Evolutionary conservation across 2,888 invertebrate genomes (phyloP), one percentile per base, ranked within the genome.

Genomic region (Sarcophaga caerulescens): DNA sequence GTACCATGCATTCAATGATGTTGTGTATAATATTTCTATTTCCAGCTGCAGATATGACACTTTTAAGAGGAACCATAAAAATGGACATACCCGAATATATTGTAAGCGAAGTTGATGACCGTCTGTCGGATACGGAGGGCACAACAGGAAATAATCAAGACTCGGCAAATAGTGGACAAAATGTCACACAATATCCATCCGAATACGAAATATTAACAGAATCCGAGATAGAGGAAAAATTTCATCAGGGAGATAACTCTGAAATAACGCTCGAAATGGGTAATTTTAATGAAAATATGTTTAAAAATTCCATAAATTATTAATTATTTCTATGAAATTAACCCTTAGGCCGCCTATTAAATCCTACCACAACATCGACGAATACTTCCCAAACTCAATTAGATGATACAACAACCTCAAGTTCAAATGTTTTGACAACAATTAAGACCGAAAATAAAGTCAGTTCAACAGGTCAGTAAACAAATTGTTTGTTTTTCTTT

Each of bases 71-170:
- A 85, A 93, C 93, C 82, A 92, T 94, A 21, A 94, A 94, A 90
- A 91, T 94, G 90, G 94, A 94, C 89, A 94, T 94, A 92, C 94
- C 94, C 23, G 94, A 94, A 88, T 94, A 94, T 88, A 92, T 94
- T 87, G 92, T 92, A 4, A 90, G 90, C 57, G 94, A 94, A 88
- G 92, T 93, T 3, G 90, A 92, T 35, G 93, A 93, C 87, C 89
- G 90, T 0, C 90, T 90, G 68, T 90, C 90, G 71, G 77, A 93
- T 35, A 90, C 89, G 19, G 92, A 91, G 57, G 90, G 91, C 1
- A 90, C 90, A n/a, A 90, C 91, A 19, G 92, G 92, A 81, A 89
- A 91, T 44, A 91, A 93, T 59, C 93, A 92, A 86, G 93, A 93
- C 88, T 90, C 91, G 19, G 89, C 88, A 35, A 89, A 88, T 8